A percentile compares a stretch with the other conserved stretches of the same genome.
These are phyloP conservation scores for Drosophila peninsularis DNA, from an alignment of 2,888 invertebrate species.

Conservation along the genomic window DNA sequence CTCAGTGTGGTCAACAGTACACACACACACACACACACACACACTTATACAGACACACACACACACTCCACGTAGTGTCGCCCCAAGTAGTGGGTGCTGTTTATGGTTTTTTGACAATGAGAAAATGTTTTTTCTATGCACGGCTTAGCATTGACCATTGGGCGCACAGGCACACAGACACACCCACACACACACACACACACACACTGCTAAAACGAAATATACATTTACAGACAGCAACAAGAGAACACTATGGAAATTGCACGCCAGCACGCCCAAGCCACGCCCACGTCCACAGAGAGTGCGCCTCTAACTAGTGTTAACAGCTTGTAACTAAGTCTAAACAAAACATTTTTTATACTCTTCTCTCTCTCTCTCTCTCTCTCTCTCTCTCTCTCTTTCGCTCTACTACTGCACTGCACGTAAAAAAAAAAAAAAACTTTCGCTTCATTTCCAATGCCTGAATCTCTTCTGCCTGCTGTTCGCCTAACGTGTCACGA, in stretches of 20 bases:
- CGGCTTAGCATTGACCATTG: constrained; percentile 51
- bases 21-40: background rate
- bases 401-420: constrained; percentile 44
- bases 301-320: constrained; percentile 49
- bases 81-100: constrained; percentile 57
- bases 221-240: constrained; percentile 29
- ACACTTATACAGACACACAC: background rate
- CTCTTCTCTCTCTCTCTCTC: constrained; percentile 35
- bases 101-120: constrained; percentile 58
- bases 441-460: constrained; percentile 40
- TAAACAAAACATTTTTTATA: constrained; percentile 48
- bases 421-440: constrained; percentile 22
- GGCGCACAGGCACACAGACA: constrained; percentile 29
- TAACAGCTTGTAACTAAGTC: constrained; percentile 53
- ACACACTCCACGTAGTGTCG: constrained; percentile 34
- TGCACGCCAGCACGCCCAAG: constrained; percentile 60
- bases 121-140: constrained; percentile 42
- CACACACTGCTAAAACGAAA: constrained; percentile 8
- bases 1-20: constrained; percentile 11
- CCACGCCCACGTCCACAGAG: constrained; percentile 39
- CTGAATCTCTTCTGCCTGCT: constrained; percentile 41
- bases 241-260: constrained; percentile 39
- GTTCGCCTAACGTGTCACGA: constrained; percentile 23
- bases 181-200: constrained; percentile 24
- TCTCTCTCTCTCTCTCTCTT: constrained; percentile 29